Conservation (phyloP, 35 echinoderm and acorn worm genomes). For the Apostichopus californicus region DNA sequence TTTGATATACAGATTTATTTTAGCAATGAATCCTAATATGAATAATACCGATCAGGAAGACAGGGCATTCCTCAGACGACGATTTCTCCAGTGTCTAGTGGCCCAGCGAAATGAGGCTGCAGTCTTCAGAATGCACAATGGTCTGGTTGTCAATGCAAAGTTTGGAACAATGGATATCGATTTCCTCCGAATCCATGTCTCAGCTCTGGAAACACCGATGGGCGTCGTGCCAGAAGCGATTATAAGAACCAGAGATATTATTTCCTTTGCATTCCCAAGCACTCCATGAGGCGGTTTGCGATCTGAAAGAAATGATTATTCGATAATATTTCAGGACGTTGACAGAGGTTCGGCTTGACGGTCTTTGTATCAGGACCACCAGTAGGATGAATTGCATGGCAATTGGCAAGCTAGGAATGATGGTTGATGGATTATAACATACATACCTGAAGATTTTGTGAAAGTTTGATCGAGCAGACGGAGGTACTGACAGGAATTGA, state of each 20-base stretch:
- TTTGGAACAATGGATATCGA: conserved; percentile 56
- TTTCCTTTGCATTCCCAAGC: conserved; percentile 42
- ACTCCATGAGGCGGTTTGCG: neutral
- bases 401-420: too few relatives aligned
- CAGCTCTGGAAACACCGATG: conserved; percentile 29
- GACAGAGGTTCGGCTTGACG: too few relatives aligned
- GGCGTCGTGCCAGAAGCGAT: conserved; percentile 40
- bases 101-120: conserved; percentile 25
- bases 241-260: conserved; percentile 47
- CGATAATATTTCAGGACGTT: too few relatives aligned
- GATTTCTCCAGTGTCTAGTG: conserved; percentile 50
- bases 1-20: too few relatives aligned
- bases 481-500: too few relatives aligned
- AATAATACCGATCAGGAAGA: conserved; percentile 13
- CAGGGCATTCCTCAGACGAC: conserved; percentile 33
- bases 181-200: conserved; percentile 39
- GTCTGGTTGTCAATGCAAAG: conserved; percentile 24
- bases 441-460: too few relatives aligned
- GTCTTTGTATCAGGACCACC: too few relatives aligned
- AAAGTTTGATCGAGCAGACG: too few relatives aligned
- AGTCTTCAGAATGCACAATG: conserved; percentile 41
- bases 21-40: neutral
- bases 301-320: too few relatives aligned
- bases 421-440: too few relatives aligned
- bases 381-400: too few relatives aligned